phyloP scores from a whole-genome alignment of 2,888 invertebrate genomes.

The Tridacna gigas region DNA sequence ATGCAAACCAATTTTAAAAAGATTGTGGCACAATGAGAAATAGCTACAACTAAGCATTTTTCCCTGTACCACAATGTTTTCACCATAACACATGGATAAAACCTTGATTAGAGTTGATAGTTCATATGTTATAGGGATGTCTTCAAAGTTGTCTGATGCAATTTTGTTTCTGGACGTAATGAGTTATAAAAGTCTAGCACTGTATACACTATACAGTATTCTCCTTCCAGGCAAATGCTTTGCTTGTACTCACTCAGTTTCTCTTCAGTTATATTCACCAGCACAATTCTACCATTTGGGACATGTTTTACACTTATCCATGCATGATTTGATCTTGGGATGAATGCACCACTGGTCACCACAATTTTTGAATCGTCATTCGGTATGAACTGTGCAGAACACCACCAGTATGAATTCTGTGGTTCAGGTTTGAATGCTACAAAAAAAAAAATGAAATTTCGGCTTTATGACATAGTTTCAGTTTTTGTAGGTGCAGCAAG shows the following conservation, averaged over 20 bases:
- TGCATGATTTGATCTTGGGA: slow-evolving; percentile 57
- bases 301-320: slow-evolving; percentile 61
- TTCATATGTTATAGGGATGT: not conserved
- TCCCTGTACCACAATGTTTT: not conserved
- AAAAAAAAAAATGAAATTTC: slow-evolving; percentile 1
- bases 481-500: too few relatives aligned
- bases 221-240: too few relatives aligned
- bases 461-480: too few relatives aligned
- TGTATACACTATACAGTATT: too few relatives aligned
- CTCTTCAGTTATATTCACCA: slow-evolving; percentile 43
- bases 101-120: not conserved
- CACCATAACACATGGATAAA: not conserved
- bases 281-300: slow-evolving; percentile 67
- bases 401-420: slow-evolving; percentile 72
- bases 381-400: slow-evolving; percentile 78
- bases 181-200: too few relatives aligned
- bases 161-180: not conserved
- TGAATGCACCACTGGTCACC: slow-evolving; percentile 68
- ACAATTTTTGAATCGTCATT: slow-evolving; percentile 72
- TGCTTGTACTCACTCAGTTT: slow-evolving; percentile 19
- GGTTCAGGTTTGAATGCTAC: slow-evolving; percentile 36
- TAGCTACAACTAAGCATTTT: not conserved
- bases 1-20: not conserved
- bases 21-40: not conserved
- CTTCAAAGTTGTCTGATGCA: not conserved